A percentile compares a stretch with the other conserved stretches of the same genome.
Evolutionary conservation across 2,113 vertebrate genomes (phyloP).

Genomic region (Oenanthe melanoleuca): DNA sequence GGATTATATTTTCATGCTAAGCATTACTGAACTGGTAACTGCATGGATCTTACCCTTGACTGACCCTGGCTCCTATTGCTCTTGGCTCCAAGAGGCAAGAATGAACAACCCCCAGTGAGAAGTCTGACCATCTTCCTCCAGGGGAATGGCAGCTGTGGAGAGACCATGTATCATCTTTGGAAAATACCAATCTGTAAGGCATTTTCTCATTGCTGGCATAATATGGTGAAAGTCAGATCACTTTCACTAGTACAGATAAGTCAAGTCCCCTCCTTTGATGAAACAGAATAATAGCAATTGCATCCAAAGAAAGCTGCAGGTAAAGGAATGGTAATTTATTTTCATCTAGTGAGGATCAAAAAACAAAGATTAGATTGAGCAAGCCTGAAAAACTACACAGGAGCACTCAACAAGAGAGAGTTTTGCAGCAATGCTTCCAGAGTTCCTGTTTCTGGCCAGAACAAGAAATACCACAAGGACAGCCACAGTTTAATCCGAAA

Average conservation of each 20-base stretch:
- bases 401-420: neutral
- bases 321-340: neutral
- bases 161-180: neutral
- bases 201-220: neutral
- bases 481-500: neutral
- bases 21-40: neutral
- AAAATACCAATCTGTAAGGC: neutral
- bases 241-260: neutral
- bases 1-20: neutral
- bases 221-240: neutral
- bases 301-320: neutral
- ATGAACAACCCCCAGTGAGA: neutral
- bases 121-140: neutral
- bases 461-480: neutral
- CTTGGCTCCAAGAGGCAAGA: constrained; percentile 14
- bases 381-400: neutral
- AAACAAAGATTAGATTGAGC: neutral
- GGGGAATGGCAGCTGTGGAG: neutral
- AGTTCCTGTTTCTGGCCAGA: neutral
- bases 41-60: neutral
- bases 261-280: neutral
- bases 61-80: constrained; percentile 17
- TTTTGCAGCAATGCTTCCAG: neutral
- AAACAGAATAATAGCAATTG: neutral
- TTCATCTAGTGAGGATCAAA: neutral